A percentile compares a stretch with the other conserved stretches of the same genome.
phyloP scores from a whole-genome alignment of 1,140 invertebrate species.

The Oryctes rhinoceros region DNA sequence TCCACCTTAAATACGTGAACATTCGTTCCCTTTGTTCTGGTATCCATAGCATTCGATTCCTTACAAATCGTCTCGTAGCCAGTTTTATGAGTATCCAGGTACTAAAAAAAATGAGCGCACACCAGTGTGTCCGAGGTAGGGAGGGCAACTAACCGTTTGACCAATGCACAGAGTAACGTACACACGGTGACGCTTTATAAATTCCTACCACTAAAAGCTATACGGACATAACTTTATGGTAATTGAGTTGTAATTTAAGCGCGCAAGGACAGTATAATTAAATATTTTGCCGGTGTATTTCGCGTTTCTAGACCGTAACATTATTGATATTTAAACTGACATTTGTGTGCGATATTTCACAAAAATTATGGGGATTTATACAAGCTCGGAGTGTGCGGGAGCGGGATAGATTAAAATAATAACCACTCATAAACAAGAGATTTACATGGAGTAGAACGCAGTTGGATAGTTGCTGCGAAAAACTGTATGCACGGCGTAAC shows the following conservation, averaged over 20 bases:
- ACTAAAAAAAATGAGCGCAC: not conserved
- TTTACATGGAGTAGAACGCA: not conserved
- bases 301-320: not conserved
- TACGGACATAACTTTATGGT: not conserved
- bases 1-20: not conserved
- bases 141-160: not conserved
- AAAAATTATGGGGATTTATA: not conserved
- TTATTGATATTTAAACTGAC: not conserved
- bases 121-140: not conserved
- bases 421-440: not conserved
- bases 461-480: not conserved
- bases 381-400: not conserved
- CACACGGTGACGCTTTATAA: not conserved
- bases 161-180: not conserved
- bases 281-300: not conserved
- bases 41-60: not conserved
- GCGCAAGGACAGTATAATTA: not conserved
- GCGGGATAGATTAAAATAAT: not conserved
- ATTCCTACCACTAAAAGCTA: not conserved
- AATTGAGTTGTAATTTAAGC: slow-evolving; percentile 22
- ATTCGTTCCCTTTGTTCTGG: not conserved
- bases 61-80: not conserved
- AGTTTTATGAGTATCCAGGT: not conserved
- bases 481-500: not conserved
- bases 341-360: not conserved